Percentiles rank a stretch among this genome's conserved stretches.
phyloP scores from a whole-genome alignment of 30 jellyfish, hydroid and myxozoan genomes.

The Aurelia sp. region DNA sequence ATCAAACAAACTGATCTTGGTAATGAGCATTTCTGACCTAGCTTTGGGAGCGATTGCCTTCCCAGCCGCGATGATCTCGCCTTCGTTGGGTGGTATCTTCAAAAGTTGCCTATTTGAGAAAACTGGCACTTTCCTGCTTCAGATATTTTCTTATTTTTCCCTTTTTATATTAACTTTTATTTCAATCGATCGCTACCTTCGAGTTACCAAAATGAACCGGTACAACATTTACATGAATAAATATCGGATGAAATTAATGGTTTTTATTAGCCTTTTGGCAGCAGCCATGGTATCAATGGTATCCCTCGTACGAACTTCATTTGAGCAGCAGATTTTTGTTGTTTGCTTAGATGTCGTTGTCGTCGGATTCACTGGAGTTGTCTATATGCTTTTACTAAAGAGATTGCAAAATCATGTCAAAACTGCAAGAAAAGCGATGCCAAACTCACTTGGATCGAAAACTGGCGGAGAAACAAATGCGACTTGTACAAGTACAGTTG shows the following conservation, averaged over 20 bases:
- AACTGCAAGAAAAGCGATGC: too few relatives aligned
- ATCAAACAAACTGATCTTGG: constrained; percentile 35
- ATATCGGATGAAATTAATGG: constrained; percentile 37
- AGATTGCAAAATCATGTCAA: too few relatives aligned
- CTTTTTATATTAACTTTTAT: constrained; percentile 29
- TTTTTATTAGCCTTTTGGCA: constrained; percentile 11
- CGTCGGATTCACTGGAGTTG: too few relatives aligned
- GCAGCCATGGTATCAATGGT: constrained; percentile 16
- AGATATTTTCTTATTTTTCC: constrained; percentile 44
- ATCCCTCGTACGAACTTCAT: not conserved
- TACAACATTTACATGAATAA: constrained; percentile 49
- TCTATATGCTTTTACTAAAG: too few relatives aligned
- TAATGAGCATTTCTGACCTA: constrained; percentile 51
- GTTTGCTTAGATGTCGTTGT: not conserved
- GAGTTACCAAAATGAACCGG: constrained; percentile 42
- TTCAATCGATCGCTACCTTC: constrained; percentile 43
- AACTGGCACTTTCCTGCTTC: constrained; percentile 3
- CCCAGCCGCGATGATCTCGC: constrained; percentile 9
- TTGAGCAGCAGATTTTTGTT: constrained; percentile 11
- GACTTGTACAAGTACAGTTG: too few relatives aligned
- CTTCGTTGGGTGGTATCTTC: not conserved
- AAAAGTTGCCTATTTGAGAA: constrained; percentile 23
- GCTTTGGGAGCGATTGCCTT: constrained; percentile 37
- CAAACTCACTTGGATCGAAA: too few relatives aligned
- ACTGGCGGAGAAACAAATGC: too few relatives aligned